Evolutionary conservation across 2,113 vertebrate species (phyloP).

Genomic region (Leptosomus discolor): DNA sequence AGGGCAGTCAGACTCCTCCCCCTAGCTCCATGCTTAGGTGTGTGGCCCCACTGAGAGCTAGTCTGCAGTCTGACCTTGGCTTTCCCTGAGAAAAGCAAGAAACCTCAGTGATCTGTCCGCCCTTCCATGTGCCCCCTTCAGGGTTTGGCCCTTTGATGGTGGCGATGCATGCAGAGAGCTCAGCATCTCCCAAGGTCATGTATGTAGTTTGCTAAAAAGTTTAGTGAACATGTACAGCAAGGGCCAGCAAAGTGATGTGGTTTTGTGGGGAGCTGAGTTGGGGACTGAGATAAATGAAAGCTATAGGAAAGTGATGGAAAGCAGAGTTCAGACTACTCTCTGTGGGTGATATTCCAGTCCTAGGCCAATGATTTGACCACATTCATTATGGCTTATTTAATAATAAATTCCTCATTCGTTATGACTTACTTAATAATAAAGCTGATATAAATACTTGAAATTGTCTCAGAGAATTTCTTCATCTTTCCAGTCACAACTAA

Average conservation of each 20-base stretch:
- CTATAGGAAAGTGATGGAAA: slow-evolving; percentile 22
- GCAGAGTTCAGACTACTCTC: slow-evolving; percentile 6
- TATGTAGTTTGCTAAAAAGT: not conserved
- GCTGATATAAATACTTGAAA: not conserved
- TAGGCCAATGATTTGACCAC: not conserved
- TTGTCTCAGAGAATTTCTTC: not conserved
- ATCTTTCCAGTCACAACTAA: slow-evolving; percentile 14
- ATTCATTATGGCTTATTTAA: not conserved
- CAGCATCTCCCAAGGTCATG: not conserved
- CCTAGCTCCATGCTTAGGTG: rapidly evolving
- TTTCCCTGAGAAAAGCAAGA: not conserved
- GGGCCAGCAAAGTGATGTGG: not conserved
- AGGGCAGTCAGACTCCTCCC: not conserved
- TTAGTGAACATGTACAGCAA: not conserved
- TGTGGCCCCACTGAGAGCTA: not conserved
- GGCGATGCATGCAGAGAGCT: not conserved
- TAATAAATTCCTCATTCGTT: not conserved
- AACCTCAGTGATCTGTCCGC: not conserved
- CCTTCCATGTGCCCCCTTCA: not conserved
- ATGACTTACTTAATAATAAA: not conserved
- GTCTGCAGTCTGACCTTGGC: not conserved
- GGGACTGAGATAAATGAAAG: not conserved
- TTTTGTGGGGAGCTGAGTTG: not conserved
- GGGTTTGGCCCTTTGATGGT: not conserved
- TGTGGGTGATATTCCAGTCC: not conserved